These are phyloP conservation scores for Muschampia staudingeri DNA, from an alignment of 2,888 invertebrate species.

Conservation along the genomic window DNA sequence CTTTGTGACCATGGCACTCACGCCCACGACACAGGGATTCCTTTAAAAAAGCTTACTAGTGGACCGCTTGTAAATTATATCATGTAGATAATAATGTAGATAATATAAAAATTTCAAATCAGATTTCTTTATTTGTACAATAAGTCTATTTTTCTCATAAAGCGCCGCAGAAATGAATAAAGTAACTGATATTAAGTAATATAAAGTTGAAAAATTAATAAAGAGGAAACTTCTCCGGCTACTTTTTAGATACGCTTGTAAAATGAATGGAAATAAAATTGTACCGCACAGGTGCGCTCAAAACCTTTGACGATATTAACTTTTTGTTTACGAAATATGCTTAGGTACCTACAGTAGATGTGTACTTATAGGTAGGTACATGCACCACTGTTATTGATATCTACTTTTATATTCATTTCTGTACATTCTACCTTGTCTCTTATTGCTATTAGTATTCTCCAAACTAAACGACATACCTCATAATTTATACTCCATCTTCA, in stretches of 20 bases:
- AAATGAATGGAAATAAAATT: constrained; percentile 91
- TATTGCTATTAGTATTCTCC: not conserved
- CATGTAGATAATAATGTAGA: too few relatives aligned
- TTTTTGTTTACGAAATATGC: constrained; percentile 77
- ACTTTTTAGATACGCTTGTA: constrained; percentile 90
- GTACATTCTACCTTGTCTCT: not conserved
- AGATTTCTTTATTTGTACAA: constrained; percentile 45
- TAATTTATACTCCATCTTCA: too few relatives aligned
- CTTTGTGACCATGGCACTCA: too few relatives aligned
- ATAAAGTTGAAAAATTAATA: constrained; percentile 92
- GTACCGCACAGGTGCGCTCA: constrained; percentile 89
- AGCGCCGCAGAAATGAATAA: constrained; percentile 78
- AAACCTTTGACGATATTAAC: constrained; percentile 90
- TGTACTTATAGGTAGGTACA: constrained; percentile 11
- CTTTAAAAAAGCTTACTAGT: too few relatives aligned
- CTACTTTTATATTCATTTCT: not conserved
- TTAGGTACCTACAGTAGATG: constrained; percentile 21
- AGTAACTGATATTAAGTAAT: constrained; percentile 88
- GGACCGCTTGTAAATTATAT: too few relatives aligned
- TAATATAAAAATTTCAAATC: not conserved
- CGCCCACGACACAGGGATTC: too few relatives aligned
- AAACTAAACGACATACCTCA: too few relatives aligned
- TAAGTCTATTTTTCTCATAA: constrained; percentile 43
- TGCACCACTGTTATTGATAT: not conserved
- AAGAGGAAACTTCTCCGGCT: constrained; percentile 89